Evolutionary conservation across 2,888 invertebrate genomes (phyloP).

Genomic region (Smittia sp.): DNA sequence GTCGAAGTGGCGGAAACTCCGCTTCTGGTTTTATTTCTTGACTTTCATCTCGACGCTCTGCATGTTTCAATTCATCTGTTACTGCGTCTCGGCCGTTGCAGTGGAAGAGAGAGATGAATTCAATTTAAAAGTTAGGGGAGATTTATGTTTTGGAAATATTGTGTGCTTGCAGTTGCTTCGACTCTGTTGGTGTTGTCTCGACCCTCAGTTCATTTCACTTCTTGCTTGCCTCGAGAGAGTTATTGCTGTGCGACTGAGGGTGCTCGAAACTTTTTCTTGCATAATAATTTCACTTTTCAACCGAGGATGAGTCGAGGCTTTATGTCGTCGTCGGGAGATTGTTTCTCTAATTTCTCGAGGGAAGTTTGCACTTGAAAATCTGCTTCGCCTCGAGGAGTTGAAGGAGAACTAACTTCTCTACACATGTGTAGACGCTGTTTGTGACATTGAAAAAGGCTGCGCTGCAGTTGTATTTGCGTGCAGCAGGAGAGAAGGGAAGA

Average conservation of each 20-base stretch:
- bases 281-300: too few species aligned
- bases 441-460: conserved; percentile 18
- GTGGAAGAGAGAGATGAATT: neutral
- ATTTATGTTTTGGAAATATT: conserved; percentile 15
- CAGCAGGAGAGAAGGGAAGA: conserved; percentile 1
- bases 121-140: conserved; percentile 36
- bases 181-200: neutral
- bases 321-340: too few species aligned
- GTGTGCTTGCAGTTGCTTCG: conserved; percentile 1
- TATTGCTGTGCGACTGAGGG: neutral
- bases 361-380: too few species aligned
- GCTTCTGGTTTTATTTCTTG: neutral
- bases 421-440: conserved; percentile 3
- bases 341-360: too few species aligned
- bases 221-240: neutral
- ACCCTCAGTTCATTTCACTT: neutral
- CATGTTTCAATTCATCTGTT: conserved; percentile 28
- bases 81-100: neutral
- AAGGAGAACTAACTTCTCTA: neutral
- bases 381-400: too few species aligned
- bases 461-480: too few species aligned
- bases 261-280: neutral
- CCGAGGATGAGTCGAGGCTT: too few species aligned
- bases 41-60: neutral
- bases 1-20: too few species aligned